Evolutionary conservation across 35 echinoderm and acorn worm species (phyloP).

Genomic region (Strongylocentrotus purpuratus): DNA sequence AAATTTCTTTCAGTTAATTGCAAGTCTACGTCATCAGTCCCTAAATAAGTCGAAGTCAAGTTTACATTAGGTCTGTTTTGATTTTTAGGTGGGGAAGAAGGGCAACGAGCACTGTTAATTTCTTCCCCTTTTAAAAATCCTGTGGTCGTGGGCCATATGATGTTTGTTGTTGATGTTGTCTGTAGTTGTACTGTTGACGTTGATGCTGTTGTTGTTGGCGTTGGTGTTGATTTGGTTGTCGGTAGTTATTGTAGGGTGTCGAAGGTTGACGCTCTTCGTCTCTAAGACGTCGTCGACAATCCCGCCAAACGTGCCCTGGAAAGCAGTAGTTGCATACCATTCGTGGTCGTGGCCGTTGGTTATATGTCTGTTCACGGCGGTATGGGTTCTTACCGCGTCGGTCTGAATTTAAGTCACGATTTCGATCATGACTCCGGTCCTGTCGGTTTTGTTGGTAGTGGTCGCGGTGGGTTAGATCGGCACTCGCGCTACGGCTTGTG

Average conservation of each 20-base stretch:
- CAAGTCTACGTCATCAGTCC: background rate
- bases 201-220: no score
- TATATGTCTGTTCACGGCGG: background rate
- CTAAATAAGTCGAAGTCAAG: background rate
- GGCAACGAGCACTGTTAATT: background rate
- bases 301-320: no score
- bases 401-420: background rate
- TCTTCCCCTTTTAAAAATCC: background rate
- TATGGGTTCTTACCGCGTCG: background rate
- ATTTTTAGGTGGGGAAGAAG: background rate
- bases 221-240: background rate
- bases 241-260: background rate
- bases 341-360: background rate
- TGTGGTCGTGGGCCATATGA: background rate
- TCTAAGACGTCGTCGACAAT: no score
- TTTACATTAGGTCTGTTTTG: background rate
- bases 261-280: background rate
- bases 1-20: background rate
- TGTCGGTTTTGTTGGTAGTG: background rate
- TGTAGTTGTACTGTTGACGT: background rate
- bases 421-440: background rate
- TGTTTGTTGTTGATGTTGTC: no score
- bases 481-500: background rate
- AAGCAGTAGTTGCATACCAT: background rate
- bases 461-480: background rate